A percentile compares a stretch with the other conserved stretches of the same genome.
Evolutionary conservation across 2,113 vertebrate genomes (phyloP).

Genomic region (Forbesichthys agassizii): DNA sequence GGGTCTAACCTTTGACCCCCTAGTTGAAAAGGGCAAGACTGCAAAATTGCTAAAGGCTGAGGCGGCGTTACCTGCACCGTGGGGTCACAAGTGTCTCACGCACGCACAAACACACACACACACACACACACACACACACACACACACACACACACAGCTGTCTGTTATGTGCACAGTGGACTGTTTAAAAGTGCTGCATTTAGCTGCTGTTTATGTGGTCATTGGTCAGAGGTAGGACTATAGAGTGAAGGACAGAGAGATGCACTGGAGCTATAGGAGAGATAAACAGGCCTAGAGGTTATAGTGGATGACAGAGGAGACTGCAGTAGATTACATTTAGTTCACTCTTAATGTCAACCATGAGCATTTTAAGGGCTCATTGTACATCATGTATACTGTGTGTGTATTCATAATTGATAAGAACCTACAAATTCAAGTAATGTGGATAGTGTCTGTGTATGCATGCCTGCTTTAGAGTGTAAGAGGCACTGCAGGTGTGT

Average conservation of each 20-base stretch:
- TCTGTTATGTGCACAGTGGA: conserved; percentile 21
- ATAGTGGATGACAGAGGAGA: not conserved
- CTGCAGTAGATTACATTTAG: conserved; percentile 30
- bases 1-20: conserved; percentile 47
- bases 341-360: not conserved
- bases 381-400: not conserved
- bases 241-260: not conserved
- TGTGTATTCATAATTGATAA: not conserved
- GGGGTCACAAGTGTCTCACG: conserved; percentile 52
- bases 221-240: conserved; percentile 9
- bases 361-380: conserved; percentile 1
- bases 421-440: too few species aligned
- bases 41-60: conserved; percentile 54
- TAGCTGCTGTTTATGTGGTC: conserved; percentile 36
- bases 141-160: conserved; percentile 14
- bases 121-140: not conserved
- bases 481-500: conserved; percentile 30
- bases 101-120: not conserved
- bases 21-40: conserved; percentile 58
- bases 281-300: not conserved
- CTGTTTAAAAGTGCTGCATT: conserved; percentile 30
- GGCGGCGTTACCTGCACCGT: conserved; percentile 40
- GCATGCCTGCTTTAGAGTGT: conserved; percentile 18
- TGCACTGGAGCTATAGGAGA: conserved; percentile 10
- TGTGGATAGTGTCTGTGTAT: conserved; percentile 5